Evolutionary conservation across 1,140 invertebrate genomes (phyloP), one percentile per base, ranked within the genome.

Genomic region (Alviniconcha marisindica): DNA sequence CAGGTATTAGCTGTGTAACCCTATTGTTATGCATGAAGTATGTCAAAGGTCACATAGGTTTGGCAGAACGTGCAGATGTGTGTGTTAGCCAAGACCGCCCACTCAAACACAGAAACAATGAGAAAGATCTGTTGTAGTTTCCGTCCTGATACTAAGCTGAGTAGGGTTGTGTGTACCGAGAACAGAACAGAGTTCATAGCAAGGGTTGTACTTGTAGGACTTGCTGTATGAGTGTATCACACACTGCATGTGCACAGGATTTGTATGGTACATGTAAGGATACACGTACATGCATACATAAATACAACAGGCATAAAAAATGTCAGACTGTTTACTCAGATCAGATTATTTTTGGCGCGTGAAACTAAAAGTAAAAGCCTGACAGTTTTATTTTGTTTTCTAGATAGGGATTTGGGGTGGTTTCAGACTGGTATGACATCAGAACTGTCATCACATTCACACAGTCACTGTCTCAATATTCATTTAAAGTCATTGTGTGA

Each of bases 41-140:
- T 74, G 71, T 74, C 71, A 74, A 38, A 74, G 71, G 71, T 74
- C 36, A 74, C 28, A 18, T 31, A 40, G 71, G 71, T 38, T 74
- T 33, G 5, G 71, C 71, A 3, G 71, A 38, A 15, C 71, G 71
- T 69, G 66, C 18, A n/a, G 66, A 15, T 21, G 24, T 33, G 66
- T 69, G 66, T 69, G 66, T 33, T 48, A 48, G 44, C 7, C 44
- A 48, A 48, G 7, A 48, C 44, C 44, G 18, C 44, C 44, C 44
- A 48, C 44, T 48, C 44, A 48, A 48, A 48, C 44, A 48, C 44
- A 24, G 3, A 31, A 69, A 36, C 63, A 69, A 31, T 69, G 33
- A 69, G n/a, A 69, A 48, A 10, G 7, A 18, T 48, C 5, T 48
- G 44, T 48, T 48, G 44, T 10, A 48, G 7, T 48, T 5, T 10